Conservation (phyloP, 2,888 invertebrate species). For the Pterobdella sp. region DNA sequence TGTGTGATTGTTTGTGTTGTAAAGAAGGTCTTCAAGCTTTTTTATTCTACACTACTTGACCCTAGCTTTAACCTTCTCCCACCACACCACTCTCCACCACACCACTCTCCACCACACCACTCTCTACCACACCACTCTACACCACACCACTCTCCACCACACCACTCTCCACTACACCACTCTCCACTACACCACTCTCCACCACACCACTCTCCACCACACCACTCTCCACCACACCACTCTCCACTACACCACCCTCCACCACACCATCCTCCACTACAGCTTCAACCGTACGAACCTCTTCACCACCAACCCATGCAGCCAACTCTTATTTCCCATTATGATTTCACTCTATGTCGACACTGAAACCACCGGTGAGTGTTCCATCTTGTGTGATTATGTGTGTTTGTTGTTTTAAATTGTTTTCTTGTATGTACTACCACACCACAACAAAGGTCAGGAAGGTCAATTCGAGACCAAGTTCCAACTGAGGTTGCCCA, state of each 20-base stretch:
- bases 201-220: neutral
- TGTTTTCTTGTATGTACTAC: too few species aligned
- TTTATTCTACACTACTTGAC: neutral
- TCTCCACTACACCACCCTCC: neutral
- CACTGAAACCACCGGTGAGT: neutral
- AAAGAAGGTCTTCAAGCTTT: neutral
- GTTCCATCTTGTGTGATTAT: too few species aligned
- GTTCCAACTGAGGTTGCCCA: constrained; percentile 87
- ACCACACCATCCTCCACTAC: neutral
- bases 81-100: neutral
- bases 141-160: neutral
- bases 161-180: neutral
- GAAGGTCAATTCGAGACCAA: constrained; percentile 92
- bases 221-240: neutral
- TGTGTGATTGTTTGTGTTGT: neutral
- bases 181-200: neutral
- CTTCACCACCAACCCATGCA: neutral
- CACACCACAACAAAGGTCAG: too few species aligned
- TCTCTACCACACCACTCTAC: neutral
- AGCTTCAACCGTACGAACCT: neutral
- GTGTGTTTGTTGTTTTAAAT: too few species aligned
- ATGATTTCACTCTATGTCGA: neutral
- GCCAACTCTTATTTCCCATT: neutral
- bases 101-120: neutral
- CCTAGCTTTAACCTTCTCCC: neutral